Base-by-base conservation (phyloP, 2,113 vertebrate species). In the Lanius collurio region DNA sequence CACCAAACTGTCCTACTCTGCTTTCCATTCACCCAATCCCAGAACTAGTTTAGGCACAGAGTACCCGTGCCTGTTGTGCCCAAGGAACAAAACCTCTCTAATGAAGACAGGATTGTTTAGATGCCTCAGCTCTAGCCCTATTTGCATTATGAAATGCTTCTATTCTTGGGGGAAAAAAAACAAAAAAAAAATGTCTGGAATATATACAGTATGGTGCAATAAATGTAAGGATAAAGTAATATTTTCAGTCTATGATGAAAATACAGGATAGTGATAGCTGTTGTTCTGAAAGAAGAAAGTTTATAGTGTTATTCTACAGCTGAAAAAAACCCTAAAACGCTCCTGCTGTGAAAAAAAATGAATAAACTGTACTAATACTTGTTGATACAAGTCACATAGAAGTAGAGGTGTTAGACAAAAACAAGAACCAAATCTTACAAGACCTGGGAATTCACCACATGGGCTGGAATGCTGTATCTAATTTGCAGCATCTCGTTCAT, bases 71-170 rank as follows among this genome's bases (percentile, higher is more conserved):
- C 27, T 42, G 8, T 7, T 41, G 22, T 41, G 53, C 12, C 15
- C 10, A 44, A 64, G 20, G 15, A 90, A 30, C 10, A 71, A 67
- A 53, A 21, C 26, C 21, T 56, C 52, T 65, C 67, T 44, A 65
- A 65, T 1, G 9, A 70, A 65, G 37, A 27, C 8, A 19, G 0
- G 0, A 11, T 11, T 4, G 3, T 37, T 64, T 22, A n/a, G 39
- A 86, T 18, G 30, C 14, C n/a, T 49, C 28, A 50, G n/a, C 16
- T 81, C 21, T 33, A 59, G 31, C 11, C 3, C 30, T 15, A 22
- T 7, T 31, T 84, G 5, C 24, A 57, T 27, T 57, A 59, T 10
- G 11, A 73, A 80, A 87, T 6, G 8, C 8, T 84, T 73, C 23
- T 31, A 11, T 44, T 84, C 37, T 53, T 15, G 44, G 13, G 14